Conservation (phyloP, 1,140 invertebrate species). For the Dinoponera quadriceps region DNA sequence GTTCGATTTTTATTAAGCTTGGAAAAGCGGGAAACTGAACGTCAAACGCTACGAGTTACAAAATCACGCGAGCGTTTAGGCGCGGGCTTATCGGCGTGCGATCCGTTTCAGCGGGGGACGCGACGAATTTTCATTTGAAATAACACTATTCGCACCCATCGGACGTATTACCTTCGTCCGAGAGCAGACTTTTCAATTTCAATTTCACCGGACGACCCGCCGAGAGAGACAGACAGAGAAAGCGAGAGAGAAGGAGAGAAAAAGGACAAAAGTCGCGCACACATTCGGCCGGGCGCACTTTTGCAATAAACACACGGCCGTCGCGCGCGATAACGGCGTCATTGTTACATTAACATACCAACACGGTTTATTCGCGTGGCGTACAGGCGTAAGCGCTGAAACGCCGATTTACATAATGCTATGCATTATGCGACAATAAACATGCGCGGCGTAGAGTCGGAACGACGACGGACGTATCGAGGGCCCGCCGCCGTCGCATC, state of each 20-base stretch:
- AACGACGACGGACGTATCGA: slow-evolving; percentile 49
- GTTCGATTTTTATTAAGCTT: neutral
- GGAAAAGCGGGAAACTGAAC: neutral
- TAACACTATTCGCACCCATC: neutral
- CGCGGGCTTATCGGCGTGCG: too few species aligned
- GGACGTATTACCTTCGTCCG: neutral
- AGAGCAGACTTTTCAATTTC: neutral
- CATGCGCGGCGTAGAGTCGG: slow-evolving; percentile 60
- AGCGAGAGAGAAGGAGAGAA: too few species aligned
- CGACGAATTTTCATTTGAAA: neutral
- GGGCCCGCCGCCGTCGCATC: neutral
- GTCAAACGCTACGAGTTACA: neutral
- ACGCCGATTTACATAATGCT: slow-evolving; percentile 69
- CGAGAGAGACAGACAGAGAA: neutral
- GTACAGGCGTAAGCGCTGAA: slow-evolving; percentile 67
- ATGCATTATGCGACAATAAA: slow-evolving; percentile 75
- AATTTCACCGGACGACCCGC: neutral
- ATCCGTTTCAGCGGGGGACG: too few species aligned
- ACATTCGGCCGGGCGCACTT: neutral
- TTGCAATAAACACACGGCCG: slow-evolving; percentile 45
- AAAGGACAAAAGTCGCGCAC: neutral
- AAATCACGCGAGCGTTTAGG: too few species aligned
- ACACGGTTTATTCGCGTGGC: slow-evolving; percentile 66
- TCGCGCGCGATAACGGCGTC: neutral
- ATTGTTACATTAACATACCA: slow-evolving; percentile 60